phyloP scores from a whole-genome alignment of 2,888 invertebrate species.

The Helicoverpa assulta region DNA sequence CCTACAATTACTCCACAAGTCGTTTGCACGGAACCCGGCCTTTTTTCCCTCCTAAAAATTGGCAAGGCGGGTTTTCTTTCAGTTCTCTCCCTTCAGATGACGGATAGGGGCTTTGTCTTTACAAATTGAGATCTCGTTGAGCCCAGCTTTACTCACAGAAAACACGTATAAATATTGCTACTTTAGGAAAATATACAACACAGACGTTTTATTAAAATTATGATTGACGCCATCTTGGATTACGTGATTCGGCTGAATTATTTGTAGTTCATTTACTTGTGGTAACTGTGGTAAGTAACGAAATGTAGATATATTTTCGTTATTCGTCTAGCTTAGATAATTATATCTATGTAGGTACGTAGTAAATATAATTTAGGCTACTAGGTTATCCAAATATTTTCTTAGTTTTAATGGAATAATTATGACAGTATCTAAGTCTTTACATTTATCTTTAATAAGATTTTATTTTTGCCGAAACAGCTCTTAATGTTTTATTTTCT shows the following conservation, averaged over 20 bases:
- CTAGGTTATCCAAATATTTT: too few species aligned
- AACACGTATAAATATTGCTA: slow-evolving; percentile 68
- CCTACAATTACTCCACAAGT: slow-evolving; percentile 16
- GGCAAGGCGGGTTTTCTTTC: slow-evolving; percentile 52
- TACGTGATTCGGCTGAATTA: slow-evolving; percentile 35
- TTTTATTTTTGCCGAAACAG: too few species aligned
- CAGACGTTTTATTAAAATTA: slow-evolving; percentile 61
- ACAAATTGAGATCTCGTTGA: slow-evolving; percentile 77
- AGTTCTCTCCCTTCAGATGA: slow-evolving; percentile 67
- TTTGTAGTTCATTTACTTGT: slow-evolving; percentile 18
- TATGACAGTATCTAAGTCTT: too few species aligned
- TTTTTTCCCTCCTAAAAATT: slow-evolving; percentile 49
- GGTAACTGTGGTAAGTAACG: too few species aligned
- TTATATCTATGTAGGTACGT: too few species aligned
- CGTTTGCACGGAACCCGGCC: slow-evolving; percentile 48
- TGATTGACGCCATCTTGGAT: slow-evolving; percentile 58
- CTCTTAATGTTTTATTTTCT: slow-evolving; percentile 8
- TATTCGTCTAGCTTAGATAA: too few species aligned
- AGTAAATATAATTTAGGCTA: too few species aligned
- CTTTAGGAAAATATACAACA: slow-evolving; percentile 61
- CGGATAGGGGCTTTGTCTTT: slow-evolving; percentile 77
- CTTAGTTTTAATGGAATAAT: too few species aligned
- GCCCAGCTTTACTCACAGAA: slow-evolving; percentile 58
- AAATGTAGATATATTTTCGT: too few species aligned
- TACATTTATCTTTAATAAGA: too few species aligned